A percentile compares a stretch with the other conserved stretches of the same genome.
phyloP scores from a whole-genome alignment of 2,113 vertebrate genomes.

The Brachyistius frenatus region DNA sequence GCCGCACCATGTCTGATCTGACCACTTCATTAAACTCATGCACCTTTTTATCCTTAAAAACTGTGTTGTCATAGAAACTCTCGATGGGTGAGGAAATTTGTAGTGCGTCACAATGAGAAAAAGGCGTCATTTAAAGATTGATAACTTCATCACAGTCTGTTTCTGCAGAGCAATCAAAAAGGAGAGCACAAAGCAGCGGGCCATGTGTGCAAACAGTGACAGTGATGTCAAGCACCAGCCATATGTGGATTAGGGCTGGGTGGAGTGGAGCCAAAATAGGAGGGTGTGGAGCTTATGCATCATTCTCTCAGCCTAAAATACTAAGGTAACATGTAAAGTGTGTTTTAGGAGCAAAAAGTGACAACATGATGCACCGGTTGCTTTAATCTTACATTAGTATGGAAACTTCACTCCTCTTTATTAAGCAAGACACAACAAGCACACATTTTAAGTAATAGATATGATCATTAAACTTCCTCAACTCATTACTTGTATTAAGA shows the following conservation, averaged over 20 bases:
- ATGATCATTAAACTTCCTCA: no score
- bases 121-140: neutral
- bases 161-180: neutral
- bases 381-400: neutral
- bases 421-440: no score
- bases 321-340: neutral
- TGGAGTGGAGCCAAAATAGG: neutral
- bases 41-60: neutral
- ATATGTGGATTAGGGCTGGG: neutral
- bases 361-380: neutral
- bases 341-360: conserved; percentile 1
- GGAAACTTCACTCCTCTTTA: neutral
- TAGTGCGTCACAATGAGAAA: neutral
- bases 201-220: neutral
- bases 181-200: neutral
- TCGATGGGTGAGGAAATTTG: neutral
- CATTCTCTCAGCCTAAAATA: neutral
- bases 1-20: neutral
- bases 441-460: no score
- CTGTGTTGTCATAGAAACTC: conserved; percentile 49
- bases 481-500: no score
- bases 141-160: conserved; percentile 10
- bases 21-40: conserved; percentile 5
- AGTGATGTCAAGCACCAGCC: neutral
- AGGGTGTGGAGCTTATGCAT: neutral